phyloP scores from a whole-genome alignment of 2,113 vertebrate species.

The Tupaia chinensis region DNA sequence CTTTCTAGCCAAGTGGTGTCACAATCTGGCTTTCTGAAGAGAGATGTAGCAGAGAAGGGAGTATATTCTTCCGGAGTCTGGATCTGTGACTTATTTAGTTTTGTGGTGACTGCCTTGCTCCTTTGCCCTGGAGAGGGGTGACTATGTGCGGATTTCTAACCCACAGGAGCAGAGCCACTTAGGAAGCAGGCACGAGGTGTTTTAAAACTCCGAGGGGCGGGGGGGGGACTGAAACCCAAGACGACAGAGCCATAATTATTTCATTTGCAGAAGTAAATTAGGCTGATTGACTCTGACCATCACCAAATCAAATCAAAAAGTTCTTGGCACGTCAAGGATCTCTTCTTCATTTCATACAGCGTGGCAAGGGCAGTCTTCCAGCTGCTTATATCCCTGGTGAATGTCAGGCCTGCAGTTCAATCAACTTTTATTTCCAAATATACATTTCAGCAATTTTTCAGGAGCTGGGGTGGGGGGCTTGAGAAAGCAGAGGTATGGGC shows the following conservation, averaged over 20 bases:
- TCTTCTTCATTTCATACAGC: constrained; percentile 68
- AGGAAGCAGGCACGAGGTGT: constrained; percentile 52
- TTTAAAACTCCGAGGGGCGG: background rate
- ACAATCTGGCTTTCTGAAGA: constrained; percentile 45
- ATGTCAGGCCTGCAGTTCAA: constrained; percentile 76
- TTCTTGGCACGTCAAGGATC: constrained; percentile 56
- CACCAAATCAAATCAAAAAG: constrained; percentile 72
- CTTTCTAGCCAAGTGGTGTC: background rate
- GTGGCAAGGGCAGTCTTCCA: constrained; percentile 72
- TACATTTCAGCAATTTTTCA: constrained; percentile 84
- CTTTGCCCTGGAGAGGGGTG: constrained; percentile 21
- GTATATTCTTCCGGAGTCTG: background rate
- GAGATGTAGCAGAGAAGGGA: background rate
- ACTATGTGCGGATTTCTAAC: background rate
- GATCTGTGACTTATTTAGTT: constrained; percentile 62
- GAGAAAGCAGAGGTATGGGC: constrained; percentile 64
- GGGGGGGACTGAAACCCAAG: constrained; percentile 37
- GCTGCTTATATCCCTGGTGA: constrained; percentile 63
- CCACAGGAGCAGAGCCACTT: constrained; percentile 43
- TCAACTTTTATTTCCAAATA: constrained; percentile 84
- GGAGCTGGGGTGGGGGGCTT: constrained; percentile 66
- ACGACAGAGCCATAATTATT: constrained; percentile 36
- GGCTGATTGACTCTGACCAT: constrained; percentile 69
- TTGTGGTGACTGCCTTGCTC: constrained; percentile 54
- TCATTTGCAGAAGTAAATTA: constrained; percentile 72